These are phyloP conservation scores for Catocala sponsa DNA, from an alignment of 2,888 invertebrate species.

Conservation along the genomic window DNA sequence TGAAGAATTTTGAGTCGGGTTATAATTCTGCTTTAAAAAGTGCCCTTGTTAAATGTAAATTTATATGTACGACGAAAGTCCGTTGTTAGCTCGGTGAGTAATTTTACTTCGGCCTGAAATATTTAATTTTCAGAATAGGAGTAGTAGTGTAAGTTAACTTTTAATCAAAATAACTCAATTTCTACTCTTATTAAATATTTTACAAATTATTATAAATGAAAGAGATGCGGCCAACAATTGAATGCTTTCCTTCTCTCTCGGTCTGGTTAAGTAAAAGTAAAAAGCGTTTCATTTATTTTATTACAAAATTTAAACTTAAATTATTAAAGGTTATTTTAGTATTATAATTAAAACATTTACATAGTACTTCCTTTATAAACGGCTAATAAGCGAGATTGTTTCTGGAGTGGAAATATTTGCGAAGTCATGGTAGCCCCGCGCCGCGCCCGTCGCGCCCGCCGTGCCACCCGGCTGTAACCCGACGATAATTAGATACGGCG, in stretches of 20 bases:
- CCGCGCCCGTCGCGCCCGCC: conserved; percentile 31
- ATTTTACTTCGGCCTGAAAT: conserved; percentile 17
- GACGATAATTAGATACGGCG: conserved; percentile 87
- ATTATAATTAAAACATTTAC: conserved; percentile 31
- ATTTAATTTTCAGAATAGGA: conserved; percentile 13
- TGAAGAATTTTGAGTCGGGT: conserved; percentile 38
- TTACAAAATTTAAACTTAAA: conserved; percentile 7
- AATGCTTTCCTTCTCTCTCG: conserved; percentile 7
- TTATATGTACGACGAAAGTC: conserved; percentile 18
- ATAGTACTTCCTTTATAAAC: conserved; percentile 20
- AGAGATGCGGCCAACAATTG: conserved; percentile 20
- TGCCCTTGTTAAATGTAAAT: conserved; percentile 34
- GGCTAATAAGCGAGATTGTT: conserved; percentile 59
- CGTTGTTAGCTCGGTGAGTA: conserved; percentile 21
- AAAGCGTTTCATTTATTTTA: conserved; percentile 15
- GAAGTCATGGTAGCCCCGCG: conserved; percentile 65
- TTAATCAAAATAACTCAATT: conserved; percentile 20
- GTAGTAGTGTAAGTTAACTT: conserved; percentile 17
- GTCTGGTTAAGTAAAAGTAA: conserved; percentile 16
- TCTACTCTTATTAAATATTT: conserved; percentile 24
- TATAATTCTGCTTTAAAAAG: conserved; percentile 36
- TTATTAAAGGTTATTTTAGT: conserved; percentile 8
- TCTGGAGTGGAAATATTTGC: conserved; percentile 61
- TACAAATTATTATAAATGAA: conserved; percentile 18
- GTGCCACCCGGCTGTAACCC: conserved; percentile 60